These are phyloP conservation scores for Platalea minor DNA, from an alignment of 2,797 vertebrate genomes.

Conservation along the genomic window DNA sequence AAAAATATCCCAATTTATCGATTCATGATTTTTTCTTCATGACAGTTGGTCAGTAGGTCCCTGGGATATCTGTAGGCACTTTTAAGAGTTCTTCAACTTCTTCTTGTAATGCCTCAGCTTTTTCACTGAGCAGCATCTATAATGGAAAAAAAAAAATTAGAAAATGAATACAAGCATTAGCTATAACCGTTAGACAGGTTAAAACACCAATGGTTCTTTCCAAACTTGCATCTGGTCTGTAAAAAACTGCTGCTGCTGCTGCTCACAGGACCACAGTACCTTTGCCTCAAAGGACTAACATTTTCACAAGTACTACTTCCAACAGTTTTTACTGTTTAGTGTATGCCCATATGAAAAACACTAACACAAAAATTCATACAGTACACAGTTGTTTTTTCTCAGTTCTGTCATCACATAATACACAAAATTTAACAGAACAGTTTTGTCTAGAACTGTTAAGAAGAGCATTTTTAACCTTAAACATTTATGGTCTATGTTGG, in stretches of 20 bases:
- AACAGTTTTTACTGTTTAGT: not conserved
- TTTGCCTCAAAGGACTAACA: not conserved
- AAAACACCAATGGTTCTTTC: not conserved
- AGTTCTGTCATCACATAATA: not conserved
- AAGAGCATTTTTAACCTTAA: not conserved
- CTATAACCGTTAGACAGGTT: not conserved
- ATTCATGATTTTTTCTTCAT: not conserved
- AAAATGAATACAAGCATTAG: not conserved
- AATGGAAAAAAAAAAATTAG: not conserved
- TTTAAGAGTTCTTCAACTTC: slow-evolving; percentile 88
- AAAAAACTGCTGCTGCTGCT: not conserved
- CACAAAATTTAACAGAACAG: not conserved
- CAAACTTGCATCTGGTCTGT: not conserved
- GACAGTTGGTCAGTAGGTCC: not conserved
- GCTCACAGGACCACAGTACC: rapidly evolving
- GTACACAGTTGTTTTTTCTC: not conserved
- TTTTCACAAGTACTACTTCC: not conserved
- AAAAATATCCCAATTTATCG: not conserved
- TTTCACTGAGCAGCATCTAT: slow-evolving; percentile 93
- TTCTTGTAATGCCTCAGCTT: slow-evolving; percentile 89
- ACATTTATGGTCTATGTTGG: not conserved
- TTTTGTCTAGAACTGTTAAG: not conserved
- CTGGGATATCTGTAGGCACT: slow-evolving; percentile 80
- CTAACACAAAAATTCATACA: not conserved
- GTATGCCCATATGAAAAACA: not conserved